A percentile compares a stretch with the other conserved stretches of the same genome.
Conservation (phyloP, 2,888 invertebrate genomes). For the Hymenopus coronatus region DNA sequence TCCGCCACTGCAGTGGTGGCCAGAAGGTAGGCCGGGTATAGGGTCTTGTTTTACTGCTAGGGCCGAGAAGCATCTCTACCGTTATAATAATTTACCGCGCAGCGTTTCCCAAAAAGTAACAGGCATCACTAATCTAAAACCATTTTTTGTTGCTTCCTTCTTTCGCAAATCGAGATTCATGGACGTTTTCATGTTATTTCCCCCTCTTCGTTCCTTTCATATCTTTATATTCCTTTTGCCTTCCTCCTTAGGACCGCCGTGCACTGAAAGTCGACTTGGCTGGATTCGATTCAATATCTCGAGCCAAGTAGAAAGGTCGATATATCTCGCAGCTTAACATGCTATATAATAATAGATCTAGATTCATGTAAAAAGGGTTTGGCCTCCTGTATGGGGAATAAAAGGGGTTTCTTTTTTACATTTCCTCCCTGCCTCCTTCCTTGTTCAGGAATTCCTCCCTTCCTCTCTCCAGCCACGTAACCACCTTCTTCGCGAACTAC, state of each 20-base stretch:
- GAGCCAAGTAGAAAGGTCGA: neutral
- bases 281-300: neutral
- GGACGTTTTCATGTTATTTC: neutral
- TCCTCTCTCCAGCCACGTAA: neutral
- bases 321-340: conserved; percentile 2
- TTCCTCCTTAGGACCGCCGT: neutral
- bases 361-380: neutral
- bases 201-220: neutral
- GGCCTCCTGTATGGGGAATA: neutral
- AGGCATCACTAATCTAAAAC: neutral
- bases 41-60: neutral
- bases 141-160: neutral
- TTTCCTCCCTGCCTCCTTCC: neutral
- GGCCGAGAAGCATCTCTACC: neutral
- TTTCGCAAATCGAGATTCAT: neutral
- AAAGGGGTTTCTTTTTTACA: neutral
- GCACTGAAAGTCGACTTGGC: neutral
- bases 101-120: neutral
- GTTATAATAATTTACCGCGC: neutral
- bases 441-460: neutral
- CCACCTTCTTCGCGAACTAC: neutral
- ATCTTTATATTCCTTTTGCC: neutral
- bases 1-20: neutral
- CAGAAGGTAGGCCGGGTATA: neutral
- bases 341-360: conserved; percentile 3